phyloP scores from a whole-genome alignment of 2,797 vertebrate species.

The Pseudochaenichthys georgianus region DNA sequence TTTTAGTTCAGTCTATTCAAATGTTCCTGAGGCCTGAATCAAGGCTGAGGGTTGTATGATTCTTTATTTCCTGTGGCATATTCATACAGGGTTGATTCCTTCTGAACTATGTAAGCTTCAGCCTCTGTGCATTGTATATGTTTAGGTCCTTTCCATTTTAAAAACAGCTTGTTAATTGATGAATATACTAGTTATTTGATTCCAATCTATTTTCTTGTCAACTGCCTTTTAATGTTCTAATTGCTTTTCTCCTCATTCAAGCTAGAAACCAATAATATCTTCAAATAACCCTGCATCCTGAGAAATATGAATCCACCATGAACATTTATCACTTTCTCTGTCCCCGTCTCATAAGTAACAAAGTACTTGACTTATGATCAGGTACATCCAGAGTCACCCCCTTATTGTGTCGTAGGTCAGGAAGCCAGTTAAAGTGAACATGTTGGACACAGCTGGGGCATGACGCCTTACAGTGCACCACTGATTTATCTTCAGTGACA shows the following conservation, averaged over 20 bases:
- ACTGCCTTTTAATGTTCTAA: not conserved
- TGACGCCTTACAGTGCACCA: conserved; percentile 52
- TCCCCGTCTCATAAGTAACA: conserved; percentile 27
- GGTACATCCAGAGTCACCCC: conserved; percentile 37
- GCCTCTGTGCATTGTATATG: not conserved
- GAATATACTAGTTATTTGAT: not conserved
- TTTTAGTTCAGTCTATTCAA: not conserved
- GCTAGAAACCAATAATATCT: not conserved
- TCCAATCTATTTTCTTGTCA: not conserved
- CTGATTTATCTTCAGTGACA: conserved; percentile 81
- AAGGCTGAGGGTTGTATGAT: not conserved
- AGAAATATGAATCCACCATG: not conserved
- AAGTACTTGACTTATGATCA: conserved; percentile 54
- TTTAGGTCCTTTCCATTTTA: not conserved
- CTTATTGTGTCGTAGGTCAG: conserved; percentile 62
- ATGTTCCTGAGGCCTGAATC: not conserved
- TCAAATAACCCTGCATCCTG: not conserved
- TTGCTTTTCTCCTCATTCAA: not conserved
- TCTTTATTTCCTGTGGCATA: not conserved
- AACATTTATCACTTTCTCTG: conserved; percentile 11
- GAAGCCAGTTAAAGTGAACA: conserved; percentile 59
- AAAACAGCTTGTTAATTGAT: not conserved
- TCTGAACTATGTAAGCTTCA: conserved; percentile 2
- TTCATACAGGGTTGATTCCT: not conserved
- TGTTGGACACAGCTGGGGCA: conserved; percentile 75